Conservation (phyloP, 2,797 vertebrate species). For the Emydoidea blandingii region DNA sequence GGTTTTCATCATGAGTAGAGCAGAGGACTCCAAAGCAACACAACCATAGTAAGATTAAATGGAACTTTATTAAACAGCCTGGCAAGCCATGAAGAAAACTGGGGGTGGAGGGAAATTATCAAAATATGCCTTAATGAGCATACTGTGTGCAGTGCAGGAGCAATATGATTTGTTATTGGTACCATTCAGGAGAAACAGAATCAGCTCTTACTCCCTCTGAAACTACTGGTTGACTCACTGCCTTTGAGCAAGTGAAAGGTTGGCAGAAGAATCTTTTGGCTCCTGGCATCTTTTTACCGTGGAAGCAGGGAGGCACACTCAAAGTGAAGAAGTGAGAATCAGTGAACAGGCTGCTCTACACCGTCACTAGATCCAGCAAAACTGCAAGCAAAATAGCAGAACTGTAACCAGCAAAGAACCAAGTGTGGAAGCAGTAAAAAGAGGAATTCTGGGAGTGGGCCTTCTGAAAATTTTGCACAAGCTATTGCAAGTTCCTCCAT, state of each 20-base stretch:
- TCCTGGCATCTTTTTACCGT: neutral
- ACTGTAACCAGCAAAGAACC: neutral
- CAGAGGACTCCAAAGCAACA: neutral
- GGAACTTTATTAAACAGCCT: neutral
- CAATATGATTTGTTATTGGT: neutral
- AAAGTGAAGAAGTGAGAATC: neutral
- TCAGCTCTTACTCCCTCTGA: neutral
- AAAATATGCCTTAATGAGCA: neutral
- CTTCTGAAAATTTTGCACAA: neutral
- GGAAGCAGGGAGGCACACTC: neutral
- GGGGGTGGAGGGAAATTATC: neutral
- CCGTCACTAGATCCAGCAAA: neutral
- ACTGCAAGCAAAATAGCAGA: neutral
- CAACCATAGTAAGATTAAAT: neutral
- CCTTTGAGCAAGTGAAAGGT: neutral
- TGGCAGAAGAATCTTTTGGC: neutral
- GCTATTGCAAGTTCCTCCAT: neutral
- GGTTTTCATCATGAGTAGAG: neutral
- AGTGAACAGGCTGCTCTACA: neutral
- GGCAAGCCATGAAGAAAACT: neutral
- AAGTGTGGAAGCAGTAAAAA: neutral
- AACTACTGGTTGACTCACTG: neutral
- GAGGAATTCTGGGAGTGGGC: neutral
- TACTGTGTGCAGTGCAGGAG: neutral
- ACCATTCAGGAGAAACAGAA: neutral